Percentiles rank a stretch among this genome's conserved stretches.
phyloP scores from a whole-genome alignment of 2,888 invertebrate genomes.

The Uropetala carovei region DNA sequence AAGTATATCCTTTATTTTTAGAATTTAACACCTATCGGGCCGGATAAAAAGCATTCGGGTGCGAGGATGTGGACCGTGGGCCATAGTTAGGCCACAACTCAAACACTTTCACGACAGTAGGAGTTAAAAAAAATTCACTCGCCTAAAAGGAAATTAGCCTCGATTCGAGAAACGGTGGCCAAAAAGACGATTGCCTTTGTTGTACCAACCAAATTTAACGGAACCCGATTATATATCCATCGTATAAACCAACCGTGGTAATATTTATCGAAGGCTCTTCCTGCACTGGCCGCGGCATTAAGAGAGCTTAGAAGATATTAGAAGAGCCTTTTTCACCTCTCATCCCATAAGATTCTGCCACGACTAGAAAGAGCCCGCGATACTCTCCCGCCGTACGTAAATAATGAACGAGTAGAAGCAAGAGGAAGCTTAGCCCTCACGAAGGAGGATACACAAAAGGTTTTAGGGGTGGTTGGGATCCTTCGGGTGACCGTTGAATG shows the following conservation, averaged over 20 bases:
- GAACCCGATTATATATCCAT: background rate
- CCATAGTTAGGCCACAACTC: no score
- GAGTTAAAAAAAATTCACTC: no score
- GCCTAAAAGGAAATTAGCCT: no score
- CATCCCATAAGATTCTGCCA: background rate
- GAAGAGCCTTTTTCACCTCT: background rate
- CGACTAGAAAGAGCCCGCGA: background rate
- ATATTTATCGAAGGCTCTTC: slow-evolving; percentile 21
- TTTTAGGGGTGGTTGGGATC: slow-evolving; percentile 44
- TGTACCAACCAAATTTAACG: background rate
- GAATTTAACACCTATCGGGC: no score
- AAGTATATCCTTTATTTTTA: no score
- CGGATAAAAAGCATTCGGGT: no score
- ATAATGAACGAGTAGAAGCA: slow-evolving; percentile 45
- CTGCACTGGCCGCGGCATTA: background rate
- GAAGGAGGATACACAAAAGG: slow-evolving; percentile 47
- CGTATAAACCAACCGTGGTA: background rate
- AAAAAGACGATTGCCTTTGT: no score
- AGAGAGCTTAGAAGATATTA: background rate
- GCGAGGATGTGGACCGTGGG: no score
- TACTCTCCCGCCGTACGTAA: slow-evolving; percentile 20
- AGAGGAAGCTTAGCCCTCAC: slow-evolving; percentile 30
- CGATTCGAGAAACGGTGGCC: no score
- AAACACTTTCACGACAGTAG: no score
- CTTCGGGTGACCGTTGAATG: slow-evolving; percentile 10